Evolutionary conservation across 2,113 vertebrate species (phyloP).

Genomic region (Cichladusa arquata): DNA sequence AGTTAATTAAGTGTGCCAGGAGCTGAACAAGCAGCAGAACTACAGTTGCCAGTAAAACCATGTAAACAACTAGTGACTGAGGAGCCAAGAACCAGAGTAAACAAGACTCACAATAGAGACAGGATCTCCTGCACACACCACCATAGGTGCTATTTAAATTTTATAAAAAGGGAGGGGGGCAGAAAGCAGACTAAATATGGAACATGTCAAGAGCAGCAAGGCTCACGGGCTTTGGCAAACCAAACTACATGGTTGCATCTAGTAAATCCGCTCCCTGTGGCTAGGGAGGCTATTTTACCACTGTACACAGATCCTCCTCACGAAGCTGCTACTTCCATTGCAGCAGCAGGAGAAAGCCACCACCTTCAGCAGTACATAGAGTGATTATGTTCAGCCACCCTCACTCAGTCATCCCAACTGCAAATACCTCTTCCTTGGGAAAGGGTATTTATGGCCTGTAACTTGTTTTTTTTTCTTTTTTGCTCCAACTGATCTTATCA

Average conservation of each 20-base stretch:
- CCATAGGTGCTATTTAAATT: neutral
- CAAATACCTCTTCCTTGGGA: neutral
- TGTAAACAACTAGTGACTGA: neutral
- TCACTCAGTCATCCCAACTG: neutral
- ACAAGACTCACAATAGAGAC: neutral
- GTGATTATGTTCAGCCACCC: neutral
- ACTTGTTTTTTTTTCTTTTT: neutral
- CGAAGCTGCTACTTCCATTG: neutral
- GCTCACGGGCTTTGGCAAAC: neutral
- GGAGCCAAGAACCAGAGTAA: slow-evolving; percentile 1
- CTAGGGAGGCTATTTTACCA: neutral
- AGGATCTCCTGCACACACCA: neutral
- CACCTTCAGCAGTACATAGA: neutral
- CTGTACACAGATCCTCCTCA: neutral
- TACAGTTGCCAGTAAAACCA: neutral
- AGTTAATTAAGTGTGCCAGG: neutral
- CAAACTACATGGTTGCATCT: neutral
- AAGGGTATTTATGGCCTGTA: neutral
- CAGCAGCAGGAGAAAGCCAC: neutral
- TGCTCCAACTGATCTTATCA: neutral
- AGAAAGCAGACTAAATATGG: neutral
- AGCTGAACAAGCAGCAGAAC: neutral
- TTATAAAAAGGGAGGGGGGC: neutral
- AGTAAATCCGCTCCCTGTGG: neutral
- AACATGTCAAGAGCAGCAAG: neutral